These are phyloP conservation scores for Tiliacea aurago DNA, from an alignment of 2,888 invertebrate genomes.

Conservation along the genomic window DNA sequence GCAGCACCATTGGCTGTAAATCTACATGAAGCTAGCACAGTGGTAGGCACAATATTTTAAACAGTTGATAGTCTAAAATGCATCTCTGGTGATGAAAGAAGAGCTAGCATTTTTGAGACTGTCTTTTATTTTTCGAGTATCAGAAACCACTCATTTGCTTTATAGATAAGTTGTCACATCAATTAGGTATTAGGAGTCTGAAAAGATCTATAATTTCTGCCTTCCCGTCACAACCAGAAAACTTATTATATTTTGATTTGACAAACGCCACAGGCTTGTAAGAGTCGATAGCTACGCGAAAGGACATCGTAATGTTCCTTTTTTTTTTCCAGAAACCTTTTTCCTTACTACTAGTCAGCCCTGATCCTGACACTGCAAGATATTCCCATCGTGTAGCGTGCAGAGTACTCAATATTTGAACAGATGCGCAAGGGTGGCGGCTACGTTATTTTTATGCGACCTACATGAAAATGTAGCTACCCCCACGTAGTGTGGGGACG, in stretches of 20 bases:
- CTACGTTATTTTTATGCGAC: slow-evolving; percentile 88
- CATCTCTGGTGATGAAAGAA: not conserved
- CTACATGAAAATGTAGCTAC: slow-evolving; percentile 86
- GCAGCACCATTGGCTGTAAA: not conserved
- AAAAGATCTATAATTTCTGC: not conserved
- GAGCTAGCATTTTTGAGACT: not conserved
- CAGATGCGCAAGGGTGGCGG: slow-evolving; percentile 86
- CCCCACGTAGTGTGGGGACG: slow-evolving; percentile 72
- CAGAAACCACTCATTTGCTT: not conserved
- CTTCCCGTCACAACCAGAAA: not conserved
- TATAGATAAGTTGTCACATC: not conserved
- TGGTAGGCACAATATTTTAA: not conserved
- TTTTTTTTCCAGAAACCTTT: slow-evolving; percentile 12
- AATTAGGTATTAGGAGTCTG: not conserved
- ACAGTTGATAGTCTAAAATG: not conserved
- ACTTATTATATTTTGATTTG: slow-evolving; percentile 12
- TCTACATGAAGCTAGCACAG: not conserved
- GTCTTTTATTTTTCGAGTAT: too few relatives aligned
- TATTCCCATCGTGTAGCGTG: slow-evolving; percentile 57
- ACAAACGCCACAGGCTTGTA: slow-evolving; percentile 13
- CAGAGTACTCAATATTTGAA: slow-evolving; percentile 87
- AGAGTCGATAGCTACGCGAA: slow-evolving; percentile 2
- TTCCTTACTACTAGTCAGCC: slow-evolving; percentile 43
- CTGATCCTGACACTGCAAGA: slow-evolving; percentile 47
- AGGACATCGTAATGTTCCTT: slow-evolving; percentile 20